Percentiles rank a stretch among this genome's conserved stretches.
Evolutionary conservation across 2,113 vertebrate species (phyloP).

Genomic region (Muntiacus muntjak): DNA sequence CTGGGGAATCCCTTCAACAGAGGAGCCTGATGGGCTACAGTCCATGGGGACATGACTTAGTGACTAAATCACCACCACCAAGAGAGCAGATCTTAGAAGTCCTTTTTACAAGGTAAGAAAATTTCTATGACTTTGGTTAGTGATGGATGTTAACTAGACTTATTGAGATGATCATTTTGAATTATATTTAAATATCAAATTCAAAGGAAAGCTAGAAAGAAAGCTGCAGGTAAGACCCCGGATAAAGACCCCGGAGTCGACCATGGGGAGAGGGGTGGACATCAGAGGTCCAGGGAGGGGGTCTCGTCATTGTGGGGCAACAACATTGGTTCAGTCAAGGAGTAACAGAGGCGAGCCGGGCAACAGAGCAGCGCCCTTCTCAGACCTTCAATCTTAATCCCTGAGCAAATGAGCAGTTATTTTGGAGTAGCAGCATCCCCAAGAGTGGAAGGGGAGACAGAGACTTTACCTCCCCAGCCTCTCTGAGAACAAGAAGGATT

Average conservation of each 20-base stretch:
- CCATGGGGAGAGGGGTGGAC: not conserved
- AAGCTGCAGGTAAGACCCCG: not conserved
- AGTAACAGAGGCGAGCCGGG: not conserved
- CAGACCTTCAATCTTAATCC: not conserved
- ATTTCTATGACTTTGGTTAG: not conserved
- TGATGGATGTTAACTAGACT: not conserved
- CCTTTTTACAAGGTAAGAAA: not conserved
- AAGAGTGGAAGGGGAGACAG: not conserved
- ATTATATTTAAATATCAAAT: not conserved
- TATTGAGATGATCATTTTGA: not conserved
- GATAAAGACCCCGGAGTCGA: not conserved
- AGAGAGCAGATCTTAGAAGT: not conserved
- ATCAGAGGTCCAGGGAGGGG: not conserved
- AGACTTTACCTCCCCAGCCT: not conserved
- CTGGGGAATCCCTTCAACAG: not conserved
- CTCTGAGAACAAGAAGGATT: not conserved
- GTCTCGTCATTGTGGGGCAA: accelerated
- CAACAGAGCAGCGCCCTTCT: not conserved
- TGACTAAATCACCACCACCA: not conserved
- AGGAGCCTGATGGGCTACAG: not conserved
- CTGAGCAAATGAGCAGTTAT: not conserved
- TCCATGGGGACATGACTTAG: not conserved
- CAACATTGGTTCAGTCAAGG: not conserved
- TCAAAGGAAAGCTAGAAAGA: not conserved
- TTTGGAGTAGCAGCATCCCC: not conserved